These are phyloP conservation scores for Podarcis muralis DNA, from an alignment of 2,113 vertebrate species.

Conservation along the genomic window DNA sequence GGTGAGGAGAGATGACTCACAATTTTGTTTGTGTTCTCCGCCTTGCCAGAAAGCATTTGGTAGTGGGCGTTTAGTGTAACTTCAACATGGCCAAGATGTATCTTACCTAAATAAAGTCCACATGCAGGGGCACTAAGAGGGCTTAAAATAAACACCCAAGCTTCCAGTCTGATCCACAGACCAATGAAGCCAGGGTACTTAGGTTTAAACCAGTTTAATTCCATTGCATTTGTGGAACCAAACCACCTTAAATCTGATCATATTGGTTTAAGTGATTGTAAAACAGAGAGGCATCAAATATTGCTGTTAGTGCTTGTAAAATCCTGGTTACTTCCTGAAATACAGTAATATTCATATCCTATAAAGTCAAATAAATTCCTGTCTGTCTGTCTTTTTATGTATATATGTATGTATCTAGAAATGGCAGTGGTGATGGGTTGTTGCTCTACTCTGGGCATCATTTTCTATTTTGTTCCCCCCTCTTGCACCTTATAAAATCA, in stretches of 20 bases:
- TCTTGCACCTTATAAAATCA: slow-evolving; percentile 49
- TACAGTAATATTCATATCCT: neutral
- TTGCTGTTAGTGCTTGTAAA: neutral
- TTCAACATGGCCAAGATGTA: neutral
- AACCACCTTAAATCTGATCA: neutral
- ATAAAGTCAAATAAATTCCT: too few relatives aligned
- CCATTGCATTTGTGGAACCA: neutral
- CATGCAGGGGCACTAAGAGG: neutral
- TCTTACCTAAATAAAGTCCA: neutral
- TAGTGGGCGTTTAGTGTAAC: neutral
- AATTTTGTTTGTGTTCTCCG: neutral
- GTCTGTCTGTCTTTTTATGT: neutral
- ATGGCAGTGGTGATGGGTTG: neutral
- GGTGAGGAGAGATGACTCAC: neutral
- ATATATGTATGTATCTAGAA: neutral
- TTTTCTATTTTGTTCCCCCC: slow-evolving; percentile 5
- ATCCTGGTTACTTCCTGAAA: neutral
- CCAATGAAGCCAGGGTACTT: neutral
- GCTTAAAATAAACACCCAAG: neutral
- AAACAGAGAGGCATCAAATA: neutral
- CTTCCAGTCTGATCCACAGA: neutral
- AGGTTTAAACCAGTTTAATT: neutral
- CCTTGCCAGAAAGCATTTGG: neutral
- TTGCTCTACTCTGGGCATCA: slow-evolving; percentile 4
- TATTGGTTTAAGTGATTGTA: neutral